Percentiles rank a stretch among this genome's conserved stretches.
These are phyloP conservation scores for Drosophila pseudotakahashii DNA, from an alignment of 2,888 invertebrate genomes.

Conservation along the genomic window DNA sequence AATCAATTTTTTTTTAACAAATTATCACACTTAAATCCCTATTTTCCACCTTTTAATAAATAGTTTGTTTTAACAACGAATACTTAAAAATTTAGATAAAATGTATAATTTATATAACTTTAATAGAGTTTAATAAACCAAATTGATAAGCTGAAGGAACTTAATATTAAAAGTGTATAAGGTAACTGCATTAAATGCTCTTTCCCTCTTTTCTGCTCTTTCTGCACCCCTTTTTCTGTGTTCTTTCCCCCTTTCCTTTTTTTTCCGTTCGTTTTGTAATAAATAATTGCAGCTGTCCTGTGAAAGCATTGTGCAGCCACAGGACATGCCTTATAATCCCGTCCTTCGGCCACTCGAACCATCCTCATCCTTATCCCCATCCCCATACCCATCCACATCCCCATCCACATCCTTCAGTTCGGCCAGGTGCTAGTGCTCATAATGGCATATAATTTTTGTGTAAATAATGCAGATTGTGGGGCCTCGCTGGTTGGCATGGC, in stretches of 20 bases:
- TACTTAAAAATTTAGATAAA: no score
- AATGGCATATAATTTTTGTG: conserved; percentile 40
- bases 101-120: no score
- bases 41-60: no score
- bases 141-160: not conserved
- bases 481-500: conserved; percentile 17
- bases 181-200: not conserved
- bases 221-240: not conserved
- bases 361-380: not conserved
- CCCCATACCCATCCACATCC: not conserved
- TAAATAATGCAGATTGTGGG: conserved; percentile 36
- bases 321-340: conserved; percentile 19
- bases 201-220: not conserved
- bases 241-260: not conserved
- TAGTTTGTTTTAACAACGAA: no score
- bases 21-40: no score
- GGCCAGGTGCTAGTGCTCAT: conserved; percentile 16
- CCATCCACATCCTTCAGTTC: not conserved
- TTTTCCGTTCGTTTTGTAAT: conserved; percentile 1
- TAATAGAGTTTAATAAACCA: no score
- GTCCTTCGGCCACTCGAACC: not conserved
- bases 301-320: conserved; percentile 11
- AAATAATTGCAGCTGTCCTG: conserved; percentile 14
- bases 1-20: no score
- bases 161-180: not conserved